A percentile compares a stretch with the other conserved stretches of the same genome.
These are phyloP conservation scores for Rhadina sibilatrix DNA, from an alignment of 2,113 vertebrate species.

Conservation along the genomic window DNA sequence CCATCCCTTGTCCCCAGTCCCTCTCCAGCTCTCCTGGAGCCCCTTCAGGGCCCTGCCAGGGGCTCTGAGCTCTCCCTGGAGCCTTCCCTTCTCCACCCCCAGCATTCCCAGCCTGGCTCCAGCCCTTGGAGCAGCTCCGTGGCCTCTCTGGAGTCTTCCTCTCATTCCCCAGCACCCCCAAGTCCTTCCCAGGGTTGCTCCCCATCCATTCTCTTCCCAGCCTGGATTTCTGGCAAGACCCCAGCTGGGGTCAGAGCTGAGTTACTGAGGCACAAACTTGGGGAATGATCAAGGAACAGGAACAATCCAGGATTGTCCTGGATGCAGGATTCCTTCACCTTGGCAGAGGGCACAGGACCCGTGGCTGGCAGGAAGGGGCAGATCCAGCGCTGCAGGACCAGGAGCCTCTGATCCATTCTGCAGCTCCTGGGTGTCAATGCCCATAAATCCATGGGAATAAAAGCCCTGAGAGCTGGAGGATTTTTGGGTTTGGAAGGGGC, in stretches of 20 bases:
- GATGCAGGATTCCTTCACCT: background rate
- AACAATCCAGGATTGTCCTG: background rate
- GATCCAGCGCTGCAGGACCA: accelerated
- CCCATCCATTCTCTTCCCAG: background rate
- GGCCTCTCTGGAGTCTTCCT: background rate
- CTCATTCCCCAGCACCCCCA: background rate
- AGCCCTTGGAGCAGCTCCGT: background rate
- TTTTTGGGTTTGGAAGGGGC: background rate
- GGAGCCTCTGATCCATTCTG: background rate
- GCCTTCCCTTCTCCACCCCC: accelerated
- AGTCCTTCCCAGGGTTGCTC: background rate
- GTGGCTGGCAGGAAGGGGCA: background rate
- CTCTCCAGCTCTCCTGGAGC: background rate
- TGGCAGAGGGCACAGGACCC: background rate
- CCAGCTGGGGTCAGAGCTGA: background rate
- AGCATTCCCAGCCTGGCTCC: accelerated
- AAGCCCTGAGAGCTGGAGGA: background rate
- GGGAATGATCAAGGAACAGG: background rate
- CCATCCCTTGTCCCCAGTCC: background rate
- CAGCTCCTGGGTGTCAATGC: background rate
- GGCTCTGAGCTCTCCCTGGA: background rate
- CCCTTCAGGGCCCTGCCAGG: background rate
- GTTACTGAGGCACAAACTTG: background rate
- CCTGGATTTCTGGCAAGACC: background rate
- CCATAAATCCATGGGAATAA: background rate